Conservation (phyloP, 2,797 vertebrate genomes). For the Oreochromis grahami region DNA sequence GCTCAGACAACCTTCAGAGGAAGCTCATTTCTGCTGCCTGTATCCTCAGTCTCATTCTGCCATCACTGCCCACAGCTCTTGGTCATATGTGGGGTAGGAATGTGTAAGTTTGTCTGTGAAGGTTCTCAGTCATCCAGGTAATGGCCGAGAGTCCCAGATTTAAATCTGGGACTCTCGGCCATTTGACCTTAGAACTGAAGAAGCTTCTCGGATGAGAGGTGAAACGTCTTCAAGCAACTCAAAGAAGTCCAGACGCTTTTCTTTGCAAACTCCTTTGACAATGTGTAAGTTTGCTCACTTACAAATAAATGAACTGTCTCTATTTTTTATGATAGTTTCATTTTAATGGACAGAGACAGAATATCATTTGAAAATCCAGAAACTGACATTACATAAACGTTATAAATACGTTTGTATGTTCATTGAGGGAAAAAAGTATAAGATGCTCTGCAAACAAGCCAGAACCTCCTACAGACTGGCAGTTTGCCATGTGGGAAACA, state of each 20-base stretch:
- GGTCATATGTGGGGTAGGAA: neutral
- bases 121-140: no score
- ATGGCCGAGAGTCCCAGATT: no score
- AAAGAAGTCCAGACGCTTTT: no score
- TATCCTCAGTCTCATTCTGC: fast-evolving
- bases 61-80: neutral
- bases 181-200: no score
- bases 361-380: neutral
- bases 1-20: neutral
- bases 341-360: neutral
- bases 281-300: neutral
- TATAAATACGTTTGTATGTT: neutral
- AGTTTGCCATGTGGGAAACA: neutral
- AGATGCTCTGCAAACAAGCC: fast-evolving
- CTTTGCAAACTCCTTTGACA: no score
- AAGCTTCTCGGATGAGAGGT: no score
- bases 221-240: no score
- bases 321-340: neutral
- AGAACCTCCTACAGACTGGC: neutral
- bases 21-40: neutral
- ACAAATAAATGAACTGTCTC: neutral
- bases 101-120: neutral
- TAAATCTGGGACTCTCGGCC: no score
- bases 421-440: neutral
- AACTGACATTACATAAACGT: fast-evolving